Conservation (phyloP, 2,888 invertebrate genomes). For the Rosalia funebris region DNA sequence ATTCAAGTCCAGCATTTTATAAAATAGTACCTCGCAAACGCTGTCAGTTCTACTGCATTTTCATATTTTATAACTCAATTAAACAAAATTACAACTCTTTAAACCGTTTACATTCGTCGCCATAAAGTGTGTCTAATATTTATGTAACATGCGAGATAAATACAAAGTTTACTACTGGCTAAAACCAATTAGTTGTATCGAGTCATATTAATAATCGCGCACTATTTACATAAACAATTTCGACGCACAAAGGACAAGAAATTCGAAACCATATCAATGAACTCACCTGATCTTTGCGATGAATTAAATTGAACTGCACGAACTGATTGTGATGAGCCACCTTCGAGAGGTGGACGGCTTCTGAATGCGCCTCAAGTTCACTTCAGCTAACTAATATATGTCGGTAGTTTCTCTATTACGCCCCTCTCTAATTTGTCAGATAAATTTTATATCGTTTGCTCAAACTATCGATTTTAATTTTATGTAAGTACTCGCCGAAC, state of each 20-base stretch:
- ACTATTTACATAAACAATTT: too few relatives aligned
- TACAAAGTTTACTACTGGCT: too few relatives aligned
- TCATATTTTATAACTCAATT: too few relatives aligned
- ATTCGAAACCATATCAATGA: background rate
- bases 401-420: conserved; percentile 29
- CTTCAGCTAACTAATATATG: conserved; percentile 33
- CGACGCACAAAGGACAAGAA: background rate
- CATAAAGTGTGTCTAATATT: too few relatives aligned
- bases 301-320: background rate
- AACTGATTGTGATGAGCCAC: conserved; percentile 5
- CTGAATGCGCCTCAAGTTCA: conserved; percentile 35
- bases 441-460: conserved; percentile 28
- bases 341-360: conserved; percentile 29
- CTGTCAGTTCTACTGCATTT: too few relatives aligned
- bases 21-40: too few relatives aligned
- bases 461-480: conserved; percentile 24
- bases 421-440: conserved; percentile 36
- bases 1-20: too few relatives aligned
- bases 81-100: too few relatives aligned
- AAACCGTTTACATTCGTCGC: too few relatives aligned
- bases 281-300: conserved; percentile 11
- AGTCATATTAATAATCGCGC: too few relatives aligned
- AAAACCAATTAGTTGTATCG: too few relatives aligned
- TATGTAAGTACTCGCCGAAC: background rate
- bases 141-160: too few relatives aligned